Conservation (phyloP, 2,113 vertebrate genomes). For the Equus przewalskii region DNA sequence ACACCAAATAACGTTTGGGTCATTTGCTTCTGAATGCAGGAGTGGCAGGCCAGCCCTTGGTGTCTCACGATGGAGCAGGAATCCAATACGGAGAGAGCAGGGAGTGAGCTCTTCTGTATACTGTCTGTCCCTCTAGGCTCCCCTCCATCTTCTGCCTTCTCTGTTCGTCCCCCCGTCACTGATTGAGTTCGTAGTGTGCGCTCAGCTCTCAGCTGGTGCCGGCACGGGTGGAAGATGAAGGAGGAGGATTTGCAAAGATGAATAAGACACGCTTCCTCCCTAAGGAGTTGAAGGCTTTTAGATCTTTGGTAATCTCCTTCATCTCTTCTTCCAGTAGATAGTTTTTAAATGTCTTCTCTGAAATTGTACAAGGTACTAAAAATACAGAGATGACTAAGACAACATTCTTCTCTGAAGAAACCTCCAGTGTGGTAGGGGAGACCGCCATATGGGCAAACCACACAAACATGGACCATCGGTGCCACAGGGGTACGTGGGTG, state of each 20-base stretch:
- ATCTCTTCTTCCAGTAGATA: too few relatives aligned
- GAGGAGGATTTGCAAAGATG: too few relatives aligned
- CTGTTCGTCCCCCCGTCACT: not conserved
- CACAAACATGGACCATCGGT: too few relatives aligned
- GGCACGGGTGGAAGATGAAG: not conserved
- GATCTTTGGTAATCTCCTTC: not conserved
- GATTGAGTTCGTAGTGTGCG: too few relatives aligned
- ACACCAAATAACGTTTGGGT: not conserved
- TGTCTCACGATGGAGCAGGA: not conserved
- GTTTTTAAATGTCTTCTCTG: not conserved
- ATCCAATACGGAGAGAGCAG: too few relatives aligned
- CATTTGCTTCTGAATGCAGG: not conserved
- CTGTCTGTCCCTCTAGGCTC: not conserved
- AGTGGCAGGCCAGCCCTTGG: not conserved
- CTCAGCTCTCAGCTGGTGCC: too few relatives aligned
- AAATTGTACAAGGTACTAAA: not conserved
- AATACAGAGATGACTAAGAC: not conserved
- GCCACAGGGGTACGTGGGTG: not conserved
- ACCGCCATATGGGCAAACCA: rapidly evolving
- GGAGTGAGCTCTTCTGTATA: not conserved
- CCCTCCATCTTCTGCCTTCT: not conserved
- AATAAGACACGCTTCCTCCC: not conserved
- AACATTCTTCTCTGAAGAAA: not conserved
- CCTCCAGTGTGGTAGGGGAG: too few relatives aligned
- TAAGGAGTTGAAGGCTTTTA: not conserved